phyloP scores from a whole-genome alignment of 2,113 vertebrate species.

The Hippocampus barbouri region DNA sequence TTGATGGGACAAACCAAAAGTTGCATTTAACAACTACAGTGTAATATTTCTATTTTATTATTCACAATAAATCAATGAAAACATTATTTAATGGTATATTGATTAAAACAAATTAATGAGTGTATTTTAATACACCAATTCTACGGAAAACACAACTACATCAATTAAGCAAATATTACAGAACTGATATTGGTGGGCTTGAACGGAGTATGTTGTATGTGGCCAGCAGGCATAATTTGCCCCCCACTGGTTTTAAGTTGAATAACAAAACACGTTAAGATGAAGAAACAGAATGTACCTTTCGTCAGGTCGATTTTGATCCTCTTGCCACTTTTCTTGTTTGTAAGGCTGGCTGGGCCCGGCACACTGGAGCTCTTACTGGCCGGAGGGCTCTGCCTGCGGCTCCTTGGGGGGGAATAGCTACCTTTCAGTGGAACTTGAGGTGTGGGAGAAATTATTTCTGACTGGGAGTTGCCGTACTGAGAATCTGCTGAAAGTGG shows the following conservation, averaged over 20 bases:
- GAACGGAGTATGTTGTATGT: not conserved
- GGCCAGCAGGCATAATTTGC: too few species aligned
- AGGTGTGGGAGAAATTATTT: constrained; percentile 31
- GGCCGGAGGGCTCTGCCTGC: constrained; percentile 51
- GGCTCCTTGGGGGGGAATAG: constrained; percentile 54
- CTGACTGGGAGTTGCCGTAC: not conserved
- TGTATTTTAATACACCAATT: too few species aligned
- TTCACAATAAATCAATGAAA: too few species aligned
- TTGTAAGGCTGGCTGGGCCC: constrained; percentile 70
- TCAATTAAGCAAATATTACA: not conserved
- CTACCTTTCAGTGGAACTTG: not conserved
- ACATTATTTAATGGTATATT: too few species aligned
- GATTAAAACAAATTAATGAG: too few species aligned
- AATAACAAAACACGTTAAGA: not conserved
- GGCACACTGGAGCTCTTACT: constrained; percentile 65
- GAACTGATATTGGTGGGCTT: not conserved
- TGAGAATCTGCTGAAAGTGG: constrained; percentile 7
- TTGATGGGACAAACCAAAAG: too few species aligned
- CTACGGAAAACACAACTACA: too few species aligned
- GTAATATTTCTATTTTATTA: too few species aligned
- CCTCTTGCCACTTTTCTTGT: constrained; percentile 81
- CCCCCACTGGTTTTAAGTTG: not conserved
- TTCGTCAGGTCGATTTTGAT: constrained; percentile 90
- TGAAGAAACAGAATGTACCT: constrained; percentile 70
- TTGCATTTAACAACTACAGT: too few species aligned